Evolutionary conservation across 2,888 invertebrate genomes (phyloP), one percentile per base, ranked within the genome.

Genomic region (Apamea sordens): DNA sequence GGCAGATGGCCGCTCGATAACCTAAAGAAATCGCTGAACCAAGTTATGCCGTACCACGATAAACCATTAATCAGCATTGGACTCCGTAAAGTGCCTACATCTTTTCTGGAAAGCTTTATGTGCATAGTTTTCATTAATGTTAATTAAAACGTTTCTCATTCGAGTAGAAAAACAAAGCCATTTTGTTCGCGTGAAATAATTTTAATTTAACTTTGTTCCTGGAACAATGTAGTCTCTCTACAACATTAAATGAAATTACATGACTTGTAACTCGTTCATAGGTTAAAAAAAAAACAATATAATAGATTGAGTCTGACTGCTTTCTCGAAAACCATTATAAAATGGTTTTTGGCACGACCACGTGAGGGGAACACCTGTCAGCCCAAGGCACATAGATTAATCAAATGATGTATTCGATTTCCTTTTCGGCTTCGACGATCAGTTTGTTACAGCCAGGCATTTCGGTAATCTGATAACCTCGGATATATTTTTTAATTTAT

Each of bases 121-220:
- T 67, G 44, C 44, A 76, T 47, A 82, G 61, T 76, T 82, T 77
- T 83, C 24, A 53, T 41, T 24, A 67, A 61, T 71, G 44, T 71
- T 82, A 83, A 76, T 80, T 80, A 76, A 82, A 94, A 80, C 64
- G 47, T 56, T 53, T 44, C 32, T 61, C 15, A 53, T 65, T 63
- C 36, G n/a, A 85, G 73, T 83, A 85, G 63, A 87, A 80, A 73
- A 47, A 53, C 64, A 74, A 50, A 74, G 64, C 64, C 47, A 67
- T 67, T 83, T 2, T 47, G n/a, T 72, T 68, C 70, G 71, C 41
- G 36, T 63, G 47, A 78, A 47, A 77, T 67, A 53, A 78, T 71
- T 82, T 81, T 72, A 36, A 78, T 84, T 80, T 56, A 67, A 71
- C 28, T 67, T 84, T 69, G 64, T 82, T 53, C 71, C 64, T 56